Base-by-base conservation (phyloP, 2,113 vertebrate species). In the Malurus cyaneus region DNA sequence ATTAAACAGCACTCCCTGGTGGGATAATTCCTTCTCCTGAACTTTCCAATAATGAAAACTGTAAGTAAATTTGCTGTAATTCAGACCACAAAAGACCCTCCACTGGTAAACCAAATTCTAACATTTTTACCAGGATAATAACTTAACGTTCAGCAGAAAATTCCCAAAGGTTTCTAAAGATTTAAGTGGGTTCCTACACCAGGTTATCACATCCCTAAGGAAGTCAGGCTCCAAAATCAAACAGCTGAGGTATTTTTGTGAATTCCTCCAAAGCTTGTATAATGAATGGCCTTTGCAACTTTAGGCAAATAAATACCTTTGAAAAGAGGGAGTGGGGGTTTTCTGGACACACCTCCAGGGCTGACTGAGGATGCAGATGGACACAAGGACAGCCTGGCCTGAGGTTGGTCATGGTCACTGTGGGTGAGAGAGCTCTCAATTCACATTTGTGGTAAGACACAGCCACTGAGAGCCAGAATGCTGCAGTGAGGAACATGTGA, bases 1-100 rank as follows among this genome's bases (percentile, higher is more conserved):
- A 96, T 96, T 96, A 96, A 96, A 88, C 90, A 95, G 95, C 93
- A 96, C 89, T 96, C 80, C 93, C 92, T 92, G 93, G 82, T 94
- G 92, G 94, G 94, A 88, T 95, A 97, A 95, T 91, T 93, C 88
- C 88, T 94, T 64, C 88, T 92, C 67, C 92, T 46, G 73, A 96
- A 94, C 83, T 86, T 95, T 47, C 65, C 91, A 83, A 7, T 91
- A 96, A 88, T 88, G 88, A 94, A 94, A 94, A 77, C 82, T 86
- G 88, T 73, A 88, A 86, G 80, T 81, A 93, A 88, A 92, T 94
- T 93, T 86, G 72, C 92, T 81, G 69, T 67, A 88, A 91, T 92
- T 96, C 88, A 92, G 86, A 67, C 86, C 86, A 90, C 61, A 74
- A 76, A 94, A 91, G 76, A 88, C 61, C 65, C 59, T 95, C 92